Conservation (phyloP, 2,113 vertebrate species). For the Ceuthmochares aereus region DNA sequence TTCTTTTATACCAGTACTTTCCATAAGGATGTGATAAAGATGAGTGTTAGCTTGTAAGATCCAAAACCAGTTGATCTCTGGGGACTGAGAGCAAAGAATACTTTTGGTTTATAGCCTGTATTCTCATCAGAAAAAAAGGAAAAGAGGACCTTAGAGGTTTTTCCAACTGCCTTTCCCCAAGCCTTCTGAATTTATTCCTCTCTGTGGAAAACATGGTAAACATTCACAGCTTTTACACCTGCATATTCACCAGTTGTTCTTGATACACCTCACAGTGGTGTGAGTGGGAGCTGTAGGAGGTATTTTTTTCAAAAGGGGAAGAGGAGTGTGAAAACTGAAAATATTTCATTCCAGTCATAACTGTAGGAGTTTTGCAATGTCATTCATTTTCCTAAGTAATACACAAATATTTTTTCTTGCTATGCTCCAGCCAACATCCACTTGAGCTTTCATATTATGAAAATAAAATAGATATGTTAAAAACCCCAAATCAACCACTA, state of each 20-base stretch:
- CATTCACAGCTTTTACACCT: not conserved
- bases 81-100: conserved; percentile 14
- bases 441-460: not conserved
- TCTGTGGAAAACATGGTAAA: not conserved
- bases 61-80: not conserved
- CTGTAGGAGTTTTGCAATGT: conserved; percentile 38
- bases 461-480: not conserved
- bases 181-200: not conserved
- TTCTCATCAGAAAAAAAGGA: conserved; percentile 1
- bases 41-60: not conserved
- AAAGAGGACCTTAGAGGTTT: not conserved
- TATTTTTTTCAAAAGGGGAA: not conserved
- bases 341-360: conserved; percentile 45
- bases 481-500: not conserved
- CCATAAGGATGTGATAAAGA: not conserved
- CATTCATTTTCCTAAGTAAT: conserved; percentile 26
- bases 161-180: not conserved
- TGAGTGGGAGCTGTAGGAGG: not conserved
- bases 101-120: not conserved
- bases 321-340: not conserved
- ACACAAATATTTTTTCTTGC: conserved; percentile 15
- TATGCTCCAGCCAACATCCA: not conserved
- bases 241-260: accelerated
- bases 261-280: not conserved
- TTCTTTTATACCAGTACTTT: not conserved